Evolutionary conservation across 2,113 vertebrate species (phyloP).

Genomic region (Dryoscopus gambensis): DNA sequence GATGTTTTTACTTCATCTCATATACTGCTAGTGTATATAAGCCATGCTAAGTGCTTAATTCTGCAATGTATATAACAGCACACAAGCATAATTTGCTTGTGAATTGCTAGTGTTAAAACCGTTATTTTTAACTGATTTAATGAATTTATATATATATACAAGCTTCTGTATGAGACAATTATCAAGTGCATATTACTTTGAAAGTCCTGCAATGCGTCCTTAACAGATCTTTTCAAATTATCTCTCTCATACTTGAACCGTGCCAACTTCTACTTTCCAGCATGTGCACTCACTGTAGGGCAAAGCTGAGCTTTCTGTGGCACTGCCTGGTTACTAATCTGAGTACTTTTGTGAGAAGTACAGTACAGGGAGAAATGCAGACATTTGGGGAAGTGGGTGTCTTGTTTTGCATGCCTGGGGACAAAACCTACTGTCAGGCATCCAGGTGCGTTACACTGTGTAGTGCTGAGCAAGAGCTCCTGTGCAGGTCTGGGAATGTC

Average conservation of each 20-base stretch:
- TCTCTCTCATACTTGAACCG: neutral
- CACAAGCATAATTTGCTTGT: neutral
- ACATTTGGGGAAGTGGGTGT: neutral
- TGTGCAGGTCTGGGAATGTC: neutral
- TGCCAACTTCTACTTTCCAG: neutral
- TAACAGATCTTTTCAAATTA: neutral
- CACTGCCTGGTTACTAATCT: neutral
- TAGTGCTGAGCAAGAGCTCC: neutral
- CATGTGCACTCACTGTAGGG: neutral
- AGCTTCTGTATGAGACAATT: neutral
- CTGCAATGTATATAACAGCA: neutral
- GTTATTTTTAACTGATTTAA: neutral
- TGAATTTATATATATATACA: neutral
- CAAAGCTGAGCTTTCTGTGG: neutral
- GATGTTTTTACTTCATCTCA: neutral
- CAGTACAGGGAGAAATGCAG: neutral
- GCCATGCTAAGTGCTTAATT: neutral
- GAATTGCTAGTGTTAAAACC: neutral
- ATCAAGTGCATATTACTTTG: accelerated
- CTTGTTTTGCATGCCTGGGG: neutral
- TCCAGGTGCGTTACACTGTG: neutral
- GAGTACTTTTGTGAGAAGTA: neutral
- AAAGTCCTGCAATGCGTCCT: neutral
- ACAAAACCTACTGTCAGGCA: neutral
- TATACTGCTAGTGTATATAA: neutral